Evolutionary conservation across 1,140 invertebrate species (phyloP), one percentile per base, ranked within the genome.

Genomic region (Ectropis grisescens): DNA sequence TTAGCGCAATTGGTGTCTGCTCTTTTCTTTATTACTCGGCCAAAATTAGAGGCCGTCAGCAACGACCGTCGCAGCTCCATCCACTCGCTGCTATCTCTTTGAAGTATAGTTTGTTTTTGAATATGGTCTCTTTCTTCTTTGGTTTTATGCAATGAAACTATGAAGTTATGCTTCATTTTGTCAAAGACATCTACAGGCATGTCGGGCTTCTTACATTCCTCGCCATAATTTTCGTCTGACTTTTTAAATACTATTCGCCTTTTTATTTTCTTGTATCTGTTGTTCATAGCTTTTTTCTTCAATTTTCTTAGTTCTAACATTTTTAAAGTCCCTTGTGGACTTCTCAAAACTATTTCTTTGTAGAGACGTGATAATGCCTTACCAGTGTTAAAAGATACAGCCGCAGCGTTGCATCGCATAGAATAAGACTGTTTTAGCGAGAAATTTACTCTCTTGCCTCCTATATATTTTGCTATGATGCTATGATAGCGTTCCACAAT

Each of bases 41-140:
- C 60, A 38, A 75, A 74, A 39, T 64, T 58, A 0, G 58, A 71
- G 15, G 62, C 58, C 2, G 68, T 79, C 7, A 69, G 15, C 13
- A 60, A 43, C 27, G 51, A 42, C 24, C 34, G 26, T 14, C 58
- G 37, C 16, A 53, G 31, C 10, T 30, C 33, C 14, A 33, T 39
- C 66, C 68, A 72, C 23, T 53, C 19, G 11, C 13, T 2, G 19
- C 25, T 6, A 3, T 4, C 2, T 2, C 25, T 19, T 19, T 19
- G 16, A 4, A 19, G 8, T 4, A 19, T 8, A 3, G 16, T 19
- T 19, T 19, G 3, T 11, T n/a, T 3, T 26, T 26, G 4, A 11
- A 26, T 26, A 6, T n/a, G 2, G 4, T 11, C 4, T 26, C 25
- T 4, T 26, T 26, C 25, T 11, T 26, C 25, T n/a, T 26, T 11